Percentiles rank a stretch among this genome's conserved stretches.
These are phyloP conservation scores for Dicycla oo DNA, from an alignment of 2,888 invertebrate species.

Conservation along the genomic window DNA sequence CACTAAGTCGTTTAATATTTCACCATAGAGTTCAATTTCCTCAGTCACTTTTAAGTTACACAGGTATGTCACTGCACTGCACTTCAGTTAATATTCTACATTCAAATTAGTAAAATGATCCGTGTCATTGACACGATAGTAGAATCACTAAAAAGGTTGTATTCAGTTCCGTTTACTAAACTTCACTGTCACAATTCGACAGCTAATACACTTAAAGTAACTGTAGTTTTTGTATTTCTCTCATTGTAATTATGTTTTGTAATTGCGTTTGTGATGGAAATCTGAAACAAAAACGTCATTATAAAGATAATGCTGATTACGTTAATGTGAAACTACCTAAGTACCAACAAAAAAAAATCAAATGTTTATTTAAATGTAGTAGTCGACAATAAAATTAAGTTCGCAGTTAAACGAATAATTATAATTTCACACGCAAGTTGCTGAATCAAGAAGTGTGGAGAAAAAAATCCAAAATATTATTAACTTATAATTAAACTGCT, in stretches of 20 bases:
- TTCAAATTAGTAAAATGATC: conserved; percentile 3
- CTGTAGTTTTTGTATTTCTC: conserved; percentile 20
- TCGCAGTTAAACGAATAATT: conserved; percentile 12
- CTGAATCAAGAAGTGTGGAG: not conserved
- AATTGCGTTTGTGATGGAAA: conserved; percentile 25
- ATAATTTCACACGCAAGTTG: conserved; percentile 24
- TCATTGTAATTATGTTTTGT: conserved; percentile 24
- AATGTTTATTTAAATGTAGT: too few relatives aligned
- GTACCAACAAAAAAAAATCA: not conserved
- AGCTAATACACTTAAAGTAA: conserved; percentile 11
- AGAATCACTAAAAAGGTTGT: not conserved
- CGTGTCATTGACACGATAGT: not conserved
- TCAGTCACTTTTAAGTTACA: not conserved
- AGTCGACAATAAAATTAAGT: conserved; percentile 11
- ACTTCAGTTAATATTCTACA: conserved; percentile 18
- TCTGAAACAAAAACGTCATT: conserved; percentile 56
- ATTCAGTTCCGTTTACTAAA: conserved; percentile 11
- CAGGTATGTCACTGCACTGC: conserved; percentile 22
- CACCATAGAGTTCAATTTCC: conserved; percentile 1
- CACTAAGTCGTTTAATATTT: not conserved
- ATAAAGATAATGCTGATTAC: conserved; percentile 26
- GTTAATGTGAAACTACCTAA: not conserved
- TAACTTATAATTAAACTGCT: not conserved
- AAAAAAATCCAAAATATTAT: not conserved
- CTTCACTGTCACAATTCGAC: conserved; percentile 29